A percentile compares a stretch with the other conserved stretches of the same genome.
Conservation (phyloP, 1,140 invertebrate species). For the Cherax quadricarinatus region DNA sequence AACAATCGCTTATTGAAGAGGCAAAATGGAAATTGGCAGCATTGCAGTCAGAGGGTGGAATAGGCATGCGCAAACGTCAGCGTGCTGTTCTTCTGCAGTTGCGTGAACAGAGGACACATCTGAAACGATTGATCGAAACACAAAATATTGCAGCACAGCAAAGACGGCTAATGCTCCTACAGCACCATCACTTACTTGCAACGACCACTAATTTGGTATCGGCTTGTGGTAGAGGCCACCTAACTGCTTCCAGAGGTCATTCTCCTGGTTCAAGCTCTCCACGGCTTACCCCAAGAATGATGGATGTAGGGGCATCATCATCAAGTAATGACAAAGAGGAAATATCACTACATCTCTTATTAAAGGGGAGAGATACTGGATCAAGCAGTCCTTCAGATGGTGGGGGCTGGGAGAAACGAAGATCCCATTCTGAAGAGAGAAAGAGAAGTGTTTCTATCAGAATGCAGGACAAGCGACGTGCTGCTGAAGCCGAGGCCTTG, state of each 20-base stretch:
- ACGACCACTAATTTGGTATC: conserved; percentile 31
- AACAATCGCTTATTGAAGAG: conserved; percentile 65
- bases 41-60: conserved; percentile 61
- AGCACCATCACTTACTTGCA: conserved; percentile 61
- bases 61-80: conserved; percentile 50
- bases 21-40: conserved; percentile 61
- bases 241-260: conserved; percentile 21
- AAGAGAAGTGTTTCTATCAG: conserved; percentile 29
- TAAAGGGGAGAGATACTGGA: conserved; percentile 44
- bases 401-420: conserved; percentile 55
- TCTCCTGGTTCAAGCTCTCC: conserved; percentile 54
- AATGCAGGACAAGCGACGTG: conserved; percentile 55
- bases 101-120: conserved; percentile 60
- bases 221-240: conserved; percentile 20
- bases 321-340: conserved; percentile 68
- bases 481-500: conserved; percentile 40
- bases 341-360: conserved; percentile 18
- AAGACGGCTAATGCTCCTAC: conserved; percentile 51
- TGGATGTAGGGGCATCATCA: conserved; percentile 42
- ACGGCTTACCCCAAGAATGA: conserved; percentile 50
- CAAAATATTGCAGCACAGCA: conserved; percentile 68
- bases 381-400: conserved; percentile 59
- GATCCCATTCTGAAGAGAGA: conserved; percentile 60
- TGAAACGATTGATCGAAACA: conserved; percentile 62
- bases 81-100: conserved; percentile 59